A percentile compares a stretch with the other conserved stretches of the same genome.
Evolutionary conservation across 2,113 vertebrate species (phyloP).

Genomic region (Malurus elegans): DNA sequence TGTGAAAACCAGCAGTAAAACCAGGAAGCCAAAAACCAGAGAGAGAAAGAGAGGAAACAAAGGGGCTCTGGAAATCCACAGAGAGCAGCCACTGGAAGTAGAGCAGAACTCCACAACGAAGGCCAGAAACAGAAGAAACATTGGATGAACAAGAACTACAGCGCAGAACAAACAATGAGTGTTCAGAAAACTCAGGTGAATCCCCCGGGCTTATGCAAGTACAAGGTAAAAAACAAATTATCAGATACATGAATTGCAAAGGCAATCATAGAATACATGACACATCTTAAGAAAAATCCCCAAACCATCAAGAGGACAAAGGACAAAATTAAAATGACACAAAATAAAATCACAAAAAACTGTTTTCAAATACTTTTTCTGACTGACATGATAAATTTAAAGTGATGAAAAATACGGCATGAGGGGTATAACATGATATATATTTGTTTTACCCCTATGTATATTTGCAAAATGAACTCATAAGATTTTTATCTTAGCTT

Average conservation of each 20-base stretch:
- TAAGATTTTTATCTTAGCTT: neutral
- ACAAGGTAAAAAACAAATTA: neutral
- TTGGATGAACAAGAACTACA: neutral
- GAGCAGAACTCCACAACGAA: neutral
- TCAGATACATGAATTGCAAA: neutral
- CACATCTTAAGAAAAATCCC: too few relatives aligned
- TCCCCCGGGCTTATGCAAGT: neutral
- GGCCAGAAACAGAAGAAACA: neutral
- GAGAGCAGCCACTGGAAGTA: neutral
- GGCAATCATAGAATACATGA: neutral
- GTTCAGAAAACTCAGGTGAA: neutral
- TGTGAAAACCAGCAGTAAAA: neutral
- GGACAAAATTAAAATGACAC: neutral
- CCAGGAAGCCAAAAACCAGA: neutral
- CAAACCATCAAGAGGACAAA: neutral
- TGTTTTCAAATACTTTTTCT: neutral
- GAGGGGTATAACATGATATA: accelerated
- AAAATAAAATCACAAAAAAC: neutral
- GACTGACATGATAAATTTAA: neutral
- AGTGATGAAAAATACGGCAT: neutral
- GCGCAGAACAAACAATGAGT: neutral
- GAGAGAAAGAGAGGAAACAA: neutral
- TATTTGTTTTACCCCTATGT: neutral
- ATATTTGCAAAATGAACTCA: neutral
- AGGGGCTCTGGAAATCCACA: neutral